Base-by-base conservation (phyloP, 2,888 invertebrate species). In the Mamestra brassicae region DNA sequence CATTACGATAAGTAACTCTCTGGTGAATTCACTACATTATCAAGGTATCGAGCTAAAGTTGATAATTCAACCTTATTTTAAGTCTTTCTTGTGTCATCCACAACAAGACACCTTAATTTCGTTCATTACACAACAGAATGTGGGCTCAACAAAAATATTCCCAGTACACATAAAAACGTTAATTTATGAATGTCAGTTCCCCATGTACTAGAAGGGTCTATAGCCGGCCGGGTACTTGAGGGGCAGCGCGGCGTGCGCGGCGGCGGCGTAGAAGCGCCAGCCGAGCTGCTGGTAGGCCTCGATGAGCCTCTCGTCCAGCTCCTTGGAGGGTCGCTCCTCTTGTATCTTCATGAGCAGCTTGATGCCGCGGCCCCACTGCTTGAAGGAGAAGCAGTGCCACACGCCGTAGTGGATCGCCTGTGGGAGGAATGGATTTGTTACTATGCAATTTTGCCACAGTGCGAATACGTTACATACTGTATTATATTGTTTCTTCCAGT, bases 331-430 rank as follows among this genome's bases (percentile, higher is more conserved):
- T 85, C 98, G 98, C 57, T 99, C 99, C 86, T 99, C 99, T 79
- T 97, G 97, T 81, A 98, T 96, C 93, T 98, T 98, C 80, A 95
- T 92, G 38, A 99, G 95, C 80, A 98, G 97, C 92, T 98, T 98
- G 82, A 98, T 93, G 82, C 98, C 98, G 80, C 98, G 97, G 0
- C 99, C 99, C 95, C 98, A 98, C 71, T 99, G 98, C 80, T 97
- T 96, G 89, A 98, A 97, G 0, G 97, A 97, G 89, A 98, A 97
- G 62, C 98, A 98, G 92, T 99, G 98, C 98, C 98, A 98, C 58
- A 98, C 94, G 17, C 98, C 97, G 91, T 99, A 98, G 89, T 98
- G 97, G 63, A 98, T 97, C 64, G 97, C 97, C 98, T 98, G 92
- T 36, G 26, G 26, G 7, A 15, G 4, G 86, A 26, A 47, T 3